Evolutionary conservation across 1,140 invertebrate species (phyloP).

Genomic region (Neuroterus valhalla): DNA sequence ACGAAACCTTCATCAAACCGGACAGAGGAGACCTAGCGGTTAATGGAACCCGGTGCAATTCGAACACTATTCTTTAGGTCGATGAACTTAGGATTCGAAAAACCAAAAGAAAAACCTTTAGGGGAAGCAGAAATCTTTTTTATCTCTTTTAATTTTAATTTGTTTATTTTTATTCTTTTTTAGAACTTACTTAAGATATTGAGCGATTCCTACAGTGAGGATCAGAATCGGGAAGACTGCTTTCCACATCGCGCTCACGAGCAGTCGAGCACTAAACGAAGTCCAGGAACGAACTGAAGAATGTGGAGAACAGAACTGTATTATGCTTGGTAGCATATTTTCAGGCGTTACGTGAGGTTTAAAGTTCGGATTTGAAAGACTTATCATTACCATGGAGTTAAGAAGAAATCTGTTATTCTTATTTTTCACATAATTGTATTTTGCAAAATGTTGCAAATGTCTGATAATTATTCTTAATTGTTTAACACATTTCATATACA

Average conservation of each 20-base stretch:
- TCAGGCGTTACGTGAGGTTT: neutral
- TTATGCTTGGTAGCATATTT: neutral
- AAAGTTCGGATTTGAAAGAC: neutral
- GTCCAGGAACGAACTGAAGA: too few relatives aligned
- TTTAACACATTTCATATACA: too few relatives aligned
- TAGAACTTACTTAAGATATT: constrained; percentile 42
- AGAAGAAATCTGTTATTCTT: too few relatives aligned
- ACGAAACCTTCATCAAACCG: neutral
- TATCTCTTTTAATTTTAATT: neutral
- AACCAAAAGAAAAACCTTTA: neutral
- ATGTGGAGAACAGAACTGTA: too few relatives aligned
- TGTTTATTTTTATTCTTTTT: neutral
- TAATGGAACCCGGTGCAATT: neutral
- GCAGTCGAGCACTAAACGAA: too few relatives aligned
- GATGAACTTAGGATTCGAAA: neutral
- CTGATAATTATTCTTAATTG: too few relatives aligned
- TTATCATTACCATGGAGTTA: too few relatives aligned
- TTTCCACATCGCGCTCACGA: constrained; percentile 44
- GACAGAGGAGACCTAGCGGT: neutral
- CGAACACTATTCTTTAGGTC: neutral
- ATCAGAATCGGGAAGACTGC: constrained; percentile 36
- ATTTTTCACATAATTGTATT: too few relatives aligned
- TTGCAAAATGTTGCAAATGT: too few relatives aligned
- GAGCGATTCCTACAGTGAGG: constrained; percentile 26
- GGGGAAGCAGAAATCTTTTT: neutral